Evolutionary conservation across 2,888 invertebrate genomes (phyloP).

Genomic region (Emmelina monodactyla): DNA sequence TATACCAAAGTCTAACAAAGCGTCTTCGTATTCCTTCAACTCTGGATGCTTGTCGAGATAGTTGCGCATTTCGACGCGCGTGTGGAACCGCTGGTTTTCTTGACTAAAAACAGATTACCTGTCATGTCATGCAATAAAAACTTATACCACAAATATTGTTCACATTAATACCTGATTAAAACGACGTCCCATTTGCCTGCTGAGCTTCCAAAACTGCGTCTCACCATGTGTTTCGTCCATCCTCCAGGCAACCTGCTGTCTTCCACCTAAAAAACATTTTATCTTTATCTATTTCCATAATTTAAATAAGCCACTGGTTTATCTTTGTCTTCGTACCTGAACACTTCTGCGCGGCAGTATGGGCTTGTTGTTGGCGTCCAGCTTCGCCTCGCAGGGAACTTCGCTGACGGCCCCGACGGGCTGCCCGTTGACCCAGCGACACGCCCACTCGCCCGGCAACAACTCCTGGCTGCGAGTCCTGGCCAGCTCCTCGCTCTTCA

Average conservation of each 20-base stretch:
- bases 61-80: conserved; percentile 45
- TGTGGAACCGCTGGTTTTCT: conserved; percentile 45
- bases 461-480: conserved; percentile 22
- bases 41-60: conserved; percentile 30
- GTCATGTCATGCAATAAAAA: background rate
- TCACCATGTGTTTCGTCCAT: conserved; percentile 82
- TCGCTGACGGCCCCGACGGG: conserved; percentile 68
- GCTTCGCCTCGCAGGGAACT: conserved; percentile 39
- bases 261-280: conserved; percentile 58
- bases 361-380: conserved; percentile 37
- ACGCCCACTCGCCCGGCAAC: conserved; percentile 69
- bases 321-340: conserved; percentile 26
- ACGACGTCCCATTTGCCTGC: conserved; percentile 86
- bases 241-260: conserved; percentile 77
- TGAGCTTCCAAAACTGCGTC: conserved; percentile 70
- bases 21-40: conserved; percentile 28
- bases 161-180: conserved; percentile 66
- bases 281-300: background rate
- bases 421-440: conserved; percentile 74
- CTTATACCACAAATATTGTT: background rate
- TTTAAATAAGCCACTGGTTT: background rate
- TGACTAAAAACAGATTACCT: conserved; percentile 28
- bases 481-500: conserved; percentile 26
- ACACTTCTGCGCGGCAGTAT: conserved; percentile 47
- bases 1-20: conserved; percentile 48